A percentile compares a stretch with the other conserved stretches of the same genome.
phyloP scores from a whole-genome alignment of 2,888 invertebrate species.

The Cabera pusaria region DNA sequence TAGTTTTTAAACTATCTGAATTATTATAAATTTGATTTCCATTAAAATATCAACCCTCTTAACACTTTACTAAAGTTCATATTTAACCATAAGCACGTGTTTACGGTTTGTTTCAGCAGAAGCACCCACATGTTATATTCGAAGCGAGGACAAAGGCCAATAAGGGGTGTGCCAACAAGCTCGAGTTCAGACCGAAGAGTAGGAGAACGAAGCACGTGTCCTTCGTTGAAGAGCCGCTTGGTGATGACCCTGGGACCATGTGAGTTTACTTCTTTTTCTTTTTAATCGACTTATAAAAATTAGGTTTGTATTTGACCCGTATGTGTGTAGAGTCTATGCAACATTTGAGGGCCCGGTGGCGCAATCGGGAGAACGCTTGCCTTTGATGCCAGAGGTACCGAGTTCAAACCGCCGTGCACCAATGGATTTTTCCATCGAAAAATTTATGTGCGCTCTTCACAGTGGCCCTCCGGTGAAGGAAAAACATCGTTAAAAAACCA shows the following conservation, averaged over 20 bases:
- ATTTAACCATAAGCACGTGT: slow-evolving; percentile 41
- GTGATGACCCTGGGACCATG: slow-evolving; percentile 62
- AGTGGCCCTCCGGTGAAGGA: too few species aligned
- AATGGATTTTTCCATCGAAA: too few species aligned
- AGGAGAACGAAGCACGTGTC: slow-evolving; percentile 85
- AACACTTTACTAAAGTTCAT: slow-evolving; percentile 5
- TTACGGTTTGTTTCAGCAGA: slow-evolving; percentile 91
- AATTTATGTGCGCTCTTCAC: too few species aligned
- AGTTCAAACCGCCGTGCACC: too few species aligned
- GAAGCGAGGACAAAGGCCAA: slow-evolving; percentile 95
- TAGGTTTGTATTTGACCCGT: too few species aligned
- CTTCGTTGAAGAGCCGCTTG: slow-evolving; percentile 60
- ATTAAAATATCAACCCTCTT: not conserved
- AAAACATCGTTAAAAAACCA: too few species aligned
- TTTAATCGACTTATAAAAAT: not conserved
- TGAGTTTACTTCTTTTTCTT: slow-evolving; percentile 44
- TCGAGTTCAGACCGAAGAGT: slow-evolving; percentile 89
- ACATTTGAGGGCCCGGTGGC: too few species aligned
- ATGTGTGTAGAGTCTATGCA: too few species aligned
- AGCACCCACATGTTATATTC: slow-evolving; percentile 99
- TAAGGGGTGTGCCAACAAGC: slow-evolving; percentile 94
- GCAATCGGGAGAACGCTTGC: too few species aligned
- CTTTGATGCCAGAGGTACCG: too few species aligned
- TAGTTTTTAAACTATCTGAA: too few species aligned
- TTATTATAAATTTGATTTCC: too few species aligned